These are phyloP conservation scores for Agrotis exclamationis DNA, from an alignment of 2,888 invertebrate genomes.

Conservation along the genomic window DNA sequence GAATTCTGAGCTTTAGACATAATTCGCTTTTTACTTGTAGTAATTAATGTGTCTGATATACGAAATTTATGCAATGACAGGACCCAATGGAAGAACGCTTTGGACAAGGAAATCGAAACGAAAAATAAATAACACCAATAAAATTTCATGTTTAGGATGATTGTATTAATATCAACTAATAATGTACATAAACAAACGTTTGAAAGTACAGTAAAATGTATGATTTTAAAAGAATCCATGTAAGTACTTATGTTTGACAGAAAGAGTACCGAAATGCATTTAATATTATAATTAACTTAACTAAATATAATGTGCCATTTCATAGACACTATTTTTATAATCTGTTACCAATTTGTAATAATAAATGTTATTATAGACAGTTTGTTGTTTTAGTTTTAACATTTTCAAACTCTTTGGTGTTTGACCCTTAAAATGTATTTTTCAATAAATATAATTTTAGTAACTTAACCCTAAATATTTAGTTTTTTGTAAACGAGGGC, in stretches of 20 bases:
- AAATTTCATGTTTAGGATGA: conserved; percentile 57
- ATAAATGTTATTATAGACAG: conserved; percentile 63
- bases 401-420: conserved; percentile 29
- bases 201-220: conserved; percentile 56
- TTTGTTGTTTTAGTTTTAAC: conserved; percentile 42
- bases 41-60: conserved; percentile 21
- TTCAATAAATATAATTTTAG: neutral
- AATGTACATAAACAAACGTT: conserved; percentile 64
- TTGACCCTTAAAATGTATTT: neutral
- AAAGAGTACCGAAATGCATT: conserved; percentile 78
- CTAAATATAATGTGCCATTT: conserved; percentile 76
- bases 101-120: conserved; percentile 62
- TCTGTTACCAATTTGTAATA: conserved; percentile 75
- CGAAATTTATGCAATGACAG: conserved; percentile 37
- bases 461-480: neutral
- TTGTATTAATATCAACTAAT: conserved; percentile 64
- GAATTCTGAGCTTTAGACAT: neutral
- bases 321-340: conserved; percentile 69
- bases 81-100: conserved; percentile 37
- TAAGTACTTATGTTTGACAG: conserved; percentile 54
- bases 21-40: conserved; percentile 9
- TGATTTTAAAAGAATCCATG: conserved; percentile 48
- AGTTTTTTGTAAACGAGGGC: neutral
- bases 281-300: conserved; percentile 69
- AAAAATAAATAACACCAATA: conserved; percentile 60